Evolutionary conservation across 2,797 vertebrate genomes (phyloP), one percentile per base, ranked within the genome.

Genomic region (Sebastes matsubarae): DNA sequence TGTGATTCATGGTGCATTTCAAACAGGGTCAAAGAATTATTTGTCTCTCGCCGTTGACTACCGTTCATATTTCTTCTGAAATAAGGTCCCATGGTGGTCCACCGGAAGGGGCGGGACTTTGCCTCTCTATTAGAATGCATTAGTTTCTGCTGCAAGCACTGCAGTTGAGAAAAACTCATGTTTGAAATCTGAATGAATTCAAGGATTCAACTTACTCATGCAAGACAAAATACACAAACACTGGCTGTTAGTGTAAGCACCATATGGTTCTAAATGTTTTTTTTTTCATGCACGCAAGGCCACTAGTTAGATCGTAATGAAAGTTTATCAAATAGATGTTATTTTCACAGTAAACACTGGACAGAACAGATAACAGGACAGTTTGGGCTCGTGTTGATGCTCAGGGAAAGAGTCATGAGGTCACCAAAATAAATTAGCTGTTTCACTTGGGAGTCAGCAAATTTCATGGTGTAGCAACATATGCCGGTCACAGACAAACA

Each of bases 381-480:
- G 24, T 79, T 76, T 76, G 20, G 38, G 57, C 50, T 81, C 3
- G 24, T 29, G 55, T 42, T 82, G 70, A 68, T 74, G 77, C 63
- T 78, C 8, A 10, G 20, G 67, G 74, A 84, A 84, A 81, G 74
- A 36, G 66, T 76, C 60, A 72, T 2, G 25, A 77, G 71, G 68
- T 50, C 58, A 59, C 10, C 61, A 36, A 73, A 72, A 86, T 75
- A 63, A 72, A 75, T 79, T 1, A 59, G 66, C 42, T 36, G 27
- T 52, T 64, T 75, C 22, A 65, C 60, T 75, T 11, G 0, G 32
- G 38, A 64, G 73, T 68, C 57, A 58, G 29, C 60, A 69, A 34
- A 72, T 73, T 58, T 88, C 67, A 71, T 46, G 54, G 64, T 18
- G 46, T 34, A 61, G 68, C 68, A 86, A 79, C 72, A 68, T 60